These are phyloP conservation scores for Tichodroma muraria DNA, from an alignment of 2,113 vertebrate species.

Conservation along the genomic window DNA sequence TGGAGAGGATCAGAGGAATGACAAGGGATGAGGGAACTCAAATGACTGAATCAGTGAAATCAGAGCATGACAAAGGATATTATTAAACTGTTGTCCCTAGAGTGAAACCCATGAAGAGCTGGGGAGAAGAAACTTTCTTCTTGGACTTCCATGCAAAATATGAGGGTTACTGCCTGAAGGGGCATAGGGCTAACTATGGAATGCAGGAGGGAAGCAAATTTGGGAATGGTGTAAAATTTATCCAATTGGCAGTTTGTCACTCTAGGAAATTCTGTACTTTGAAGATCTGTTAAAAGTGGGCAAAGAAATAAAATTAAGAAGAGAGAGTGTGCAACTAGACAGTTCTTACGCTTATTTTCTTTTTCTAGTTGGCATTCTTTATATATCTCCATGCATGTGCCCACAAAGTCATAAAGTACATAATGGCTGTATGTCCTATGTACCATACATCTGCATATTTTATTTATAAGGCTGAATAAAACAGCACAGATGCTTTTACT, in stretches of 20 bases:
- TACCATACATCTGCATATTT: not conserved
- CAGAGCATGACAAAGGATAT: not conserved
- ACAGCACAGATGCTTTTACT: not conserved
- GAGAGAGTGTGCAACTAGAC: not conserved
- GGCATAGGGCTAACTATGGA: not conserved
- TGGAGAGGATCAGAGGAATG: not conserved
- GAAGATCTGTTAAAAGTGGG: not conserved
- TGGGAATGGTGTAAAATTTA: not conserved
- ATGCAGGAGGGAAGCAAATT: not conserved
- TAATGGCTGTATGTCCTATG: not conserved
- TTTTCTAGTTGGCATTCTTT: not conserved
- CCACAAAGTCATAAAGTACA: not conserved
- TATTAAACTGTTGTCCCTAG: not conserved
- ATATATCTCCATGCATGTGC: not conserved
- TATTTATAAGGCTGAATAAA: not conserved
- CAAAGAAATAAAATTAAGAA: not conserved
- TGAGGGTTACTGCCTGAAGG: not conserved
- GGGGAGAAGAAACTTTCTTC: not conserved
- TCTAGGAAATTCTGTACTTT: not conserved
- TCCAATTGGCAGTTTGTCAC: not conserved
- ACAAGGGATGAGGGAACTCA: not conserved
- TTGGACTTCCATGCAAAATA: not conserved
- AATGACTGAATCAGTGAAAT: not conserved
- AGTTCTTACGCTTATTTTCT: not conserved
- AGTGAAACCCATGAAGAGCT: not conserved